Evolutionary conservation across 30 jellyfish, hydroid and myxozoan genomes (phyloP), one percentile per base, ranked within the genome.

Genomic region (Phacellophora camtschatica): DNA sequence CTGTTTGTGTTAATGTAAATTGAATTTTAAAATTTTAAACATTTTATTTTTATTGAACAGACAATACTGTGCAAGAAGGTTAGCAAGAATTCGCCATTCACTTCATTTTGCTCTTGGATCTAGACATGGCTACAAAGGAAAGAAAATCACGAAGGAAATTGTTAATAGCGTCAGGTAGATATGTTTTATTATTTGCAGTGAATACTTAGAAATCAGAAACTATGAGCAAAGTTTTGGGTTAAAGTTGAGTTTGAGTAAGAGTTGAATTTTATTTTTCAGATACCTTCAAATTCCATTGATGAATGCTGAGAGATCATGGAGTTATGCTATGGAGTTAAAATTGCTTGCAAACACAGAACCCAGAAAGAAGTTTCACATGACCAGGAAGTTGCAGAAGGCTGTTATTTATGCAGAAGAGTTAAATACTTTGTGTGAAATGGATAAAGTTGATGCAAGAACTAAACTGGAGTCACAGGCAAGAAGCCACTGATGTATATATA

Each of bases 261-360:
- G 22, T 63, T 58, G n/a, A 32, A 10, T 23, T 66, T 62, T 42
- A 3, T 19, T 25, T 70, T 64, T 34, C 56, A 94, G 99, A 77
- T 87, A 82, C 39, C 92, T 94, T 22, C 69, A 48, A 27, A 74
- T 94, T 35, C 92, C 96, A 29, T 77, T 94, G 57, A 81, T 87
- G 97, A 89, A 94, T 37, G 97, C 99, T 1, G 99, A 94, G 74
- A 69, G 99, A 30, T 85, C 96, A 16, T 94, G 99, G 99, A 94
- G 99, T 68, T 83, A 87, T 87, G 99, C 99, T 23, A 94, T 94
- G 99, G 99, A 94, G 68, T 63, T 94, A 31, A 94, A 94, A 74
- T 67, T 94, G 76, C 88, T 75, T 27, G 99, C 99, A 6, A 94
- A 94, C 79, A 94, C 99, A 4, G 99, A 94, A 51, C 99, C 99